Percentiles rank a stretch among this genome's conserved stretches.
phyloP scores from a whole-genome alignment of 2,888 invertebrate species.

The Leuctra nigra region DNA sequence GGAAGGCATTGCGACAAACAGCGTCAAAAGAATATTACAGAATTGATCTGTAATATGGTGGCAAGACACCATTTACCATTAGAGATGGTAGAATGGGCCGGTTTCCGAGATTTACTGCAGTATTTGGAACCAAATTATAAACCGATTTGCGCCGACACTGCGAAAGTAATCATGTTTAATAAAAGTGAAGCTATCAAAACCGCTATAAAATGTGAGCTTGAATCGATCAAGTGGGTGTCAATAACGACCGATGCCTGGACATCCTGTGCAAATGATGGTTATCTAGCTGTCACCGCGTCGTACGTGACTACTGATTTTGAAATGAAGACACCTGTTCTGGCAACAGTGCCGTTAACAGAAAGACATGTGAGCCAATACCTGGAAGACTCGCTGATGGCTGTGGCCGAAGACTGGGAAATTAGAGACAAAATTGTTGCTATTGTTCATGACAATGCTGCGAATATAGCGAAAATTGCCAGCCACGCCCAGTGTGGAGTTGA shows the following conservation, averaged over 20 bases:
- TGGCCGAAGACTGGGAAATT: slow-evolving; percentile 30
- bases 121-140: not conserved
- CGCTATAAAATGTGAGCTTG: not conserved
- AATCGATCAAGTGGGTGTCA: slow-evolving; percentile 24
- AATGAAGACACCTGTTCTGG: slow-evolving; percentile 26
- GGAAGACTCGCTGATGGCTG: slow-evolving; percentile 27
- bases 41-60: not conserved
- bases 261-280: slow-evolving; percentile 30
- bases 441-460: slow-evolving; percentile 33
- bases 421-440: slow-evolving; percentile 28
- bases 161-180: not conserved
- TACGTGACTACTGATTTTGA: slow-evolving; percentile 30
- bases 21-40: not conserved
- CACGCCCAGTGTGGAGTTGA: not conserved
- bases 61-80: slow-evolving; percentile 4
- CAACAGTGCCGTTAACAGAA: slow-evolving; percentile 29
- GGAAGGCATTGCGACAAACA: not conserved
- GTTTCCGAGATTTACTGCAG: not conserved
- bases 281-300: slow-evolving; percentile 33
- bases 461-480: slow-evolving; percentile 29
- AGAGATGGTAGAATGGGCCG: not conserved
- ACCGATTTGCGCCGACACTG: not conserved
- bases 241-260: slow-evolving; percentile 33
- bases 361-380: slow-evolving; percentile 30
- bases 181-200: not conserved